Base-by-base conservation (phyloP, 2,797 vertebrate species). In the Gallinago nigripennis region DNA sequence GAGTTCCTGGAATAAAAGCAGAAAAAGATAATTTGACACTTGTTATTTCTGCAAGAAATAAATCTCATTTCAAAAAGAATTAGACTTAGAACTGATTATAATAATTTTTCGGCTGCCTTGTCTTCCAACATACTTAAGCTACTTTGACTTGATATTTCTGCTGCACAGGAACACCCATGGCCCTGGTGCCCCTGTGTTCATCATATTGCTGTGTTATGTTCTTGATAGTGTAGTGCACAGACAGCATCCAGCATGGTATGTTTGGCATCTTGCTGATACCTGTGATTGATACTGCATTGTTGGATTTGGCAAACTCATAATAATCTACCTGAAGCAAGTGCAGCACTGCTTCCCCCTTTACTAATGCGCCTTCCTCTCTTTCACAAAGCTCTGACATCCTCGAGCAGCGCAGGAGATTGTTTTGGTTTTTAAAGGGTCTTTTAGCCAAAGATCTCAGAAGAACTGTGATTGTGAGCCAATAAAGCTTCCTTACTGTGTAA, bases 161-260 rank as follows among this genome's bases (percentile, higher is more conserved):
- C 75, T 94, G 68, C 48, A 31, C n/a, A 70, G 48, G 66, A 77
- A 51, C 30, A 43, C 3, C 12, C 11, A 0, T 51, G 54, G 63
- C 4, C 8, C 8, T 4, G 9, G 9, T 53, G 27, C 35, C 71
- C 16, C 27, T 45, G 8, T 30, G 46, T 66, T 39, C 35, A 43
- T 31, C 31, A 7, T 9, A 6, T 0, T 56, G 27, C 43, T 51
- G 53, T 17, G 61, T 11, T 28, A 0, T 28, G 5, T 17, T 46
- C 45, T 60, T 4, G 16, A n/a, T 5, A 41, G 63, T 1, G 11
- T 6, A 37, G 24, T 0, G 3, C 7, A 33, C 3, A 46, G 51
- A 16, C 14, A 48, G 30, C 39, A 30, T 8, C 39, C 37, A 58
- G 60, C 9, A 15, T 1, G 6, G 21, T 12, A 16, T 3, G 12